Evolutionary conservation across 2,797 vertebrate species (phyloP), one percentile per base, ranked within the genome.

Genomic region (Epinephelus awoara): DNA sequence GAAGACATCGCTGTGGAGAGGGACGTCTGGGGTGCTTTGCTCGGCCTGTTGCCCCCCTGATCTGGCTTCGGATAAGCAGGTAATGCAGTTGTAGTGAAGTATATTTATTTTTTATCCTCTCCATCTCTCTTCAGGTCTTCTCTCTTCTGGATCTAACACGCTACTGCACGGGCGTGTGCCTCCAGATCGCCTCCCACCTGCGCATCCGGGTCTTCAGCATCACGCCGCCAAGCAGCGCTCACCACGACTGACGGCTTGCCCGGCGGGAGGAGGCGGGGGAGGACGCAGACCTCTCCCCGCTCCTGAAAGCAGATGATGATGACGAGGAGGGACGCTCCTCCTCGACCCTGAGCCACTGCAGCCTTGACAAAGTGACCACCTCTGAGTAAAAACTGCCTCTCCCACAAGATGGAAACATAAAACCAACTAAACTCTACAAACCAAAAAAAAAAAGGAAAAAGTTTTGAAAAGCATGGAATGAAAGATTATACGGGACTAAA

Each of bases 131-230:
- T 25, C 93, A 99, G 98, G 91, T 97, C 83, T 89, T 98, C 86
- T 98, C 98, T 56, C 87, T 97, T 64, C 77, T 98, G 92, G 98
- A 99, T 93, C 94, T 99, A 91, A 80, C 94, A 17, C 96, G 96
- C 85, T 99, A 99, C 93, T 98, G 97, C 89, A 96, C 95, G 68
- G 95, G 96, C 44, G 91, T 99, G 80, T 99, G 98, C 91, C 93
- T 97, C 75, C 98, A 99, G 95, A 99, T 99, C 84, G 96, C 98
- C 71, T 92, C 95, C 78, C 97, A 99, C 91, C 96, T 99, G 88
- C 96, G 93, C 92, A 97, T 99, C 94, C 92, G 55, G 27, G 95
- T 99, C 89, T 99, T 99, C 95, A 97, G 96, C 95, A 98, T 97
- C 93, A 94, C 96, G 77, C 88, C 92, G 85, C 96, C 94, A 88